Evolutionary conservation across 64 coral and sea anemone genomes (phyloP), one percentile per base, ranked within the genome.

Genomic region (Dendrophyllia cribrosa): DNA sequence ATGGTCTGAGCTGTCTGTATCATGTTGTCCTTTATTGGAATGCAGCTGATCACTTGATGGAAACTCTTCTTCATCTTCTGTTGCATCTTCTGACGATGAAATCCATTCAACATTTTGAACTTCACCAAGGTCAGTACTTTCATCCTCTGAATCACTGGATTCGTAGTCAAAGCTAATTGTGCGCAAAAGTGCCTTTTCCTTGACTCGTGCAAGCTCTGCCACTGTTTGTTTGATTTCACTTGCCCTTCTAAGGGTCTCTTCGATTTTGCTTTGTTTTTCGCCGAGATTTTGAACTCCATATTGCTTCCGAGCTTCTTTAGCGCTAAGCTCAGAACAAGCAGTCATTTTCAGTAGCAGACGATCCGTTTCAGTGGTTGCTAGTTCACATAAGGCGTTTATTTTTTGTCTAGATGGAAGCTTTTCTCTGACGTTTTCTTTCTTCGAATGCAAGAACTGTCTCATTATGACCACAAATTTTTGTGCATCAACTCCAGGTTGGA

Each of bases 231-330:
- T 82, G 58, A 92, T 86, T 63, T 83, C 66, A 9, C 17, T 50
- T 2, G 53, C 52, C 59, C 51, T 66, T 48, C 58, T 12, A n/a
- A 92, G 14, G 8, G 90, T 81, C 9, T 9, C 19, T 19, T 26
- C 47, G 23, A 92, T 15, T 24, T 77, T 86, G 2, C 53, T 0
- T 7, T 21, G 50, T 56, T 85, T 83, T 25, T 63, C 71, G 25
- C 66, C 6, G 2, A 92, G n/a, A 24, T 92, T 92, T 25, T 92
- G 15, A 25, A 92, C 73, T 34, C 82, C 90, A 69, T 77, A 92
- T 11, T 22, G 34, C 76, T 70, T 92, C 24, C 58, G 11, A 24
- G 90, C 90, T 86, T 85, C 90, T 68, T 85, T 92, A 19, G 34
- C 53, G 34, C 80, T 92, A 1, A 92, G 45, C 1, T 62, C 19